These are phyloP conservation scores for Platichthys stellatus DNA, from an alignment of 2,113 vertebrate species.

Conservation along the genomic window DNA sequence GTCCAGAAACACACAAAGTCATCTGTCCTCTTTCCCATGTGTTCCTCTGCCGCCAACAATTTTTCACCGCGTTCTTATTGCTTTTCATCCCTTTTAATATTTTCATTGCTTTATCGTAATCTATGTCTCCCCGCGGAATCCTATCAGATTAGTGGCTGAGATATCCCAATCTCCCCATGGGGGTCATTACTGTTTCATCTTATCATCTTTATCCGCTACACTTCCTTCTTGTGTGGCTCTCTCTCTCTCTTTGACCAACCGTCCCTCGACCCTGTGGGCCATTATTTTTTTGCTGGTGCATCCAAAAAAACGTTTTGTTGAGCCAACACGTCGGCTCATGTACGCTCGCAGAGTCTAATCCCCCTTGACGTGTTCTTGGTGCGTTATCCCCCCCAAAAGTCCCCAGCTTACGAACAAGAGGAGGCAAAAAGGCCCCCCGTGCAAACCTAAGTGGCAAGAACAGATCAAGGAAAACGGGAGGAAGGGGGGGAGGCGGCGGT, in stretches of 20 bases:
- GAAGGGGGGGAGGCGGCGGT: background rate
- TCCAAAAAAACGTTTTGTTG: conserved; percentile 33
- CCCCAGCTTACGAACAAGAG: conserved; percentile 20
- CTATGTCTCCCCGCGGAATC: conserved; percentile 28
- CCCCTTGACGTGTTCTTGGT: background rate
- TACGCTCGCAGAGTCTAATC: conserved; percentile 23
- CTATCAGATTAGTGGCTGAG: conserved; percentile 27
- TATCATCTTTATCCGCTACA: conserved; percentile 46
- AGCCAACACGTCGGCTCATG: conserved; percentile 37
- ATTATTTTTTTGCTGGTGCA: background rate
- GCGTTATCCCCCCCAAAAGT: conserved; percentile 22
- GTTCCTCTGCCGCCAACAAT: background rate
- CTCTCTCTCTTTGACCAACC: conserved; percentile 9
- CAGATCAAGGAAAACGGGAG: conserved; percentile 18
- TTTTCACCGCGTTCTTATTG: background rate
- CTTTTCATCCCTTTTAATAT: conserved; percentile 26
- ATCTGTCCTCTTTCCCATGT: background rate
- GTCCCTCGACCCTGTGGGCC: background rate
- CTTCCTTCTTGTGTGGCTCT: conserved; percentile 6
- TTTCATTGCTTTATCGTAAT: conserved; percentile 30
- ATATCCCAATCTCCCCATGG: conserved; percentile 25
- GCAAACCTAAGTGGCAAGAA: conserved; percentile 29
- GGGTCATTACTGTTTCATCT: conserved; percentile 31
- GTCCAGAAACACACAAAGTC: background rate
- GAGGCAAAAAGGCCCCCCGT: conserved; percentile 21